Evolutionary conservation across 37 sponge, comb jelly and placozoan genomes (phyloP), one percentile per base, ranked within the genome.

Genomic region (Diacarnus erythraeanus): DNA sequence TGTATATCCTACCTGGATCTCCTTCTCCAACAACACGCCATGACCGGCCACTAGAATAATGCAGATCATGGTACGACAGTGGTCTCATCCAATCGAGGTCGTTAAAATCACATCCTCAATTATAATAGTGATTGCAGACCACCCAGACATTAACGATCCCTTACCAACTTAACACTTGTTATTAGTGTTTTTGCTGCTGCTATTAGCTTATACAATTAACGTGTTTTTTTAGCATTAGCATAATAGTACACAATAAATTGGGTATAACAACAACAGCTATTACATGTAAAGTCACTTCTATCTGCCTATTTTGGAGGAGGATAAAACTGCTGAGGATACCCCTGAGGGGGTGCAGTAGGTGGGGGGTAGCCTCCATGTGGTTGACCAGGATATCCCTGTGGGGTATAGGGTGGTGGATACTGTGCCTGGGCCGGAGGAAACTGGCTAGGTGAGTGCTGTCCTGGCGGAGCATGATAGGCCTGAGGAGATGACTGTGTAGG

Each of bases 41-140:
- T 94, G 95, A 23, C 95, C 95, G 38, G 95, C 95, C 21, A 94
- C 95, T 0, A 76, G 41, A 33, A 76, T 60, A 37, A 76, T 76
- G 29, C 77, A 76, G 57, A 76, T 76, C 77, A 76, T 76, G 71
- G 41, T 36, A 25, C 8, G 30, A 61, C 8, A 61, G 51, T 47
- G n/a, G n/a, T n/a, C n/a, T n/a, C n/a, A n/a, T n/a, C n/a, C n/a
- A n/a, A n/a, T n/a, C n/a, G n/a, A n/a, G n/a, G n/a, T n/a, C n/a
- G n/a, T n/a, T n/a, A n/a, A n/a, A n/a, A n/a, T n/a, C n/a, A n/a
- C n/a, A n/a, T n/a, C n/a, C n/a, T n/a, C n/a, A n/a, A n/a, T n/a
- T n/a, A n/a, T n/a, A n/a, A n/a, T n/a, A n/a, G n/a, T n/a, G n/a
- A n/a, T n/a, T n/a, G n/a, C n/a, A n/a, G n/a, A n/a, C n/a, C n/a